These are phyloP conservation scores for Epizoanthus fatuus DNA, from an alignment of 92 coral and sea anemone genomes.

Conservation along the genomic window DNA sequence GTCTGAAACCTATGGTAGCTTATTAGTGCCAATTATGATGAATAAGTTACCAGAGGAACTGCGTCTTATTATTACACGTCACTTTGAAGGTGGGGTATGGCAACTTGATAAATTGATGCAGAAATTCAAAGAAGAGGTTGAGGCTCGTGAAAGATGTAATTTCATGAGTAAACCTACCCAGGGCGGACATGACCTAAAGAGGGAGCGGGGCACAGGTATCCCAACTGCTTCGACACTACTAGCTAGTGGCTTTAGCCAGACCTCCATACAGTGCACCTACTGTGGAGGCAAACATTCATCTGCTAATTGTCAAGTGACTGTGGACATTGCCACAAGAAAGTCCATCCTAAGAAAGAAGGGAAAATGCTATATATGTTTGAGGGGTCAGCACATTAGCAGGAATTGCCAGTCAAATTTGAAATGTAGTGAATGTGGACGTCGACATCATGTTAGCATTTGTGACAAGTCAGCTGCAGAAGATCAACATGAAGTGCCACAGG, in stretches of 20 bases:
- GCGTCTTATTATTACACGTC: conserved; percentile 36
- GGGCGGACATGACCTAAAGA: conserved; percentile 17
- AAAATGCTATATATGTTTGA: conserved; percentile 73
- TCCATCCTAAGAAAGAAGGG: conserved; percentile 67
- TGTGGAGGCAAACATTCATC: conserved; percentile 50
- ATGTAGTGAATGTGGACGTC: conserved; percentile 68
- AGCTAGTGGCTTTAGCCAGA: no score
- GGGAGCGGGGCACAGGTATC: not conserved
- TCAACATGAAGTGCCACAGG: conserved; percentile 12
- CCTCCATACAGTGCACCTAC: conserved; percentile 23
- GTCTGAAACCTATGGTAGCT: conserved; percentile 41
- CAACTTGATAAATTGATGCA: conserved; percentile 7
- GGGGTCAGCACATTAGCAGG: conserved; percentile 70
- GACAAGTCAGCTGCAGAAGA: not conserved
- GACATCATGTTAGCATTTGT: conserved; percentile 78
- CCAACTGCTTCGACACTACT: not conserved
- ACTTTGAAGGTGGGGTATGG: conserved; percentile 42
- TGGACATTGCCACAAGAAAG: conserved; percentile 66
- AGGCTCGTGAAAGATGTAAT: conserved; percentile 37
- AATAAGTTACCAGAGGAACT: conserved; percentile 53
- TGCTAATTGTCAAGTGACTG: conserved; percentile 29
- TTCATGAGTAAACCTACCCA: conserved; percentile 19
- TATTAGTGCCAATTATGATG: conserved; percentile 31
- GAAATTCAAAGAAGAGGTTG: conserved; percentile 36
- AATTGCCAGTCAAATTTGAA: conserved; percentile 65